Evolutionary conservation across 2,888 invertebrate species (phyloP), one percentile per base, ranked within the genome.

Genomic region (Leucophenga montana): DNA sequence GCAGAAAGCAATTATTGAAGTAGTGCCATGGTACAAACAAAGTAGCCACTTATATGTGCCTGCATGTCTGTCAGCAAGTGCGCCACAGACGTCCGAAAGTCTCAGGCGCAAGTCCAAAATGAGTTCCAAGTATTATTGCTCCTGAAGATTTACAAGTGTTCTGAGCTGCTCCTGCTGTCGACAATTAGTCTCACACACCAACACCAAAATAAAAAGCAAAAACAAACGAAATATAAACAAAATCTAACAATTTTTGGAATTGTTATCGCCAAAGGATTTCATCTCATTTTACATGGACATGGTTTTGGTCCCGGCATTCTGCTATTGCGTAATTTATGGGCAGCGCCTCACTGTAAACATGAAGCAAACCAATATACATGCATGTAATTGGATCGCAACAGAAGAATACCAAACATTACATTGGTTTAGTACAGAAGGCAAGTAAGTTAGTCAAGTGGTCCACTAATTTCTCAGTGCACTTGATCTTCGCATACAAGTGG

Each of bases 291-390:
- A 76, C 85, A 61, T n/a, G 61, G 14, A 62, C 11, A 50, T 9
- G 33, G 27, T 16, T 50, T 57, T 39, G 56, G 67, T 39, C 54
- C 44, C 50, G 59, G 57, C 72, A 33, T 31, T 9, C 48, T 48
- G 56, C 27, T 46, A 75, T 83, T 82, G 69, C 73, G 71, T 85
- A 84, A 85, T 85, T 85, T 83, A 83, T 84, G 83, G 39, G 70
- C 77, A 81, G 84, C 78, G 78, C 77, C 78, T 76, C 73, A 81
- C 78, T 79, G 83, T 85, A 85, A 82, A 82, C 85, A 84, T 72
- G 82, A 78, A 79, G 73, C 83, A 74, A 74, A 71, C 67, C 68
- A 71, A 78, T 68, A 72, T 71, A 78, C 80, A 78, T 80, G 80
- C 79, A 13, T 50, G 50, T 18, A 50, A 50, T 50, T 50, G 50